A percentile compares a stretch with the other conserved stretches of the same genome.
Evolutionary conservation across 2,888 invertebrate genomes (phyloP).

Genomic region (Julus scanicus): DNA sequence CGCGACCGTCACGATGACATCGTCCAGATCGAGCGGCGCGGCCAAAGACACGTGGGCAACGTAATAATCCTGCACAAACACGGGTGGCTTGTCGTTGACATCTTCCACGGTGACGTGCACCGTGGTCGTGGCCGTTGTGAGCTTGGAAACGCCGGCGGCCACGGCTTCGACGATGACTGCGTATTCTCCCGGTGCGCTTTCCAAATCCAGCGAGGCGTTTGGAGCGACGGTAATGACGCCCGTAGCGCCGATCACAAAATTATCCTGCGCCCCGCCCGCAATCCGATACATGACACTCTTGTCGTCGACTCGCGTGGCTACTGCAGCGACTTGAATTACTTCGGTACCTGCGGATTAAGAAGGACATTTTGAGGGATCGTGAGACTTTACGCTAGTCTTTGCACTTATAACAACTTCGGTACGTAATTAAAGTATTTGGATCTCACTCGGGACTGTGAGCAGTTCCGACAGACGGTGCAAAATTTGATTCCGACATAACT

Average conservation of each 20-base stretch:
- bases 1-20: slow-evolving; percentile 3
- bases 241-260: slow-evolving; percentile 75
- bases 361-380: too few relatives aligned
- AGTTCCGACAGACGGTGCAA: too few relatives aligned
- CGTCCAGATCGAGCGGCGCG: background rate
- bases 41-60: slow-evolving; percentile 61
- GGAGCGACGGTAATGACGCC: slow-evolving; percentile 64
- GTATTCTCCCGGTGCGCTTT: slow-evolving; percentile 57
- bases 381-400: too few relatives aligned
- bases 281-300: slow-evolving; percentile 74
- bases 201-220: slow-evolving; percentile 77
- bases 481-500: too few relatives aligned
- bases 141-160: slow-evolving; percentile 78
- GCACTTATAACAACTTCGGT: too few relatives aligned
- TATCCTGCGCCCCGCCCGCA: slow-evolving; percentile 79
- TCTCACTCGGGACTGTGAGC: too few relatives aligned
- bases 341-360: slow-evolving; percentile 70
- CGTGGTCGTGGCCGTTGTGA: slow-evolving; percentile 81
- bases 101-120: slow-evolving; percentile 67
- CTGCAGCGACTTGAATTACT: slow-evolving; percentile 78
- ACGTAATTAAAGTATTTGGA: too few relatives aligned
- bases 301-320: slow-evolving; percentile 82
- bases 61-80: slow-evolving; percentile 63
- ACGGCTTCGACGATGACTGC: slow-evolving; percentile 70
- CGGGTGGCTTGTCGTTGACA: slow-evolving; percentile 66